Base-by-base conservation (phyloP, 2,797 vertebrate species). In the Craterocephalus amniculus region DNA sequence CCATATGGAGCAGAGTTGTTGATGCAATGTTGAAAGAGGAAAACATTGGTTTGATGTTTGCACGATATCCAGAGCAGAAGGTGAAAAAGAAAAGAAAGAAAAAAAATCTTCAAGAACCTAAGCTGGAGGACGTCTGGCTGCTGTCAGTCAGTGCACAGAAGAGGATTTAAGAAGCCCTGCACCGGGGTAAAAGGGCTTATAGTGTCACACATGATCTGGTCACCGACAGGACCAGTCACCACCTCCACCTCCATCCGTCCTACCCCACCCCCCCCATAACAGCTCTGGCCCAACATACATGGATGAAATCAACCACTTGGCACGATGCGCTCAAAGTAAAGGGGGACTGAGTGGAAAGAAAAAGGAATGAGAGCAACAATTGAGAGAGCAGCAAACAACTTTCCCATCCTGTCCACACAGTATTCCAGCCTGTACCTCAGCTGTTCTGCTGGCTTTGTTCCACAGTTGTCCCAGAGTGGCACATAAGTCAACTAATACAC, bases 161-260 rank as follows among this genome's bases (percentile, higher is more conserved):
- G 85, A 80, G 76, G 81, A 88, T 90, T 91, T 86, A 85, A 89
- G 88, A 67, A 72, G 83, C 81, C 71, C 87, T 48, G 70, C 35
- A 36, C 48, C 29, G 27, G 84, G 87, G 86, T 81, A 76, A 89
- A 86, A 90, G 66, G 86, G 88, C 80, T 93, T 88, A 90, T 76
- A 48, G 83, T 91, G 90, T 90, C 90, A 94, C 90, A 92, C 86
- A 85, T 79, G 90, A 94, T 93, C 92, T 82, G 69, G 81, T 85
- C 83, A 81, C 14, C 67, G 93, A 94, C 93, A 93, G 91, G 81
- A 92, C 40, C 85, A 86, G 72, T 93, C 90, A 90, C 84, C 91
- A 89, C 90, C 83, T 88, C 72, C 60, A 86, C 84, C 87, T 79
- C 79, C 83, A 80, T 58, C 66, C 35, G 24, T 45, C 62, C 35